Evolutionary conservation across 1,140 invertebrate species (phyloP).

Genomic region (Leptonema lineaticorne): DNA sequence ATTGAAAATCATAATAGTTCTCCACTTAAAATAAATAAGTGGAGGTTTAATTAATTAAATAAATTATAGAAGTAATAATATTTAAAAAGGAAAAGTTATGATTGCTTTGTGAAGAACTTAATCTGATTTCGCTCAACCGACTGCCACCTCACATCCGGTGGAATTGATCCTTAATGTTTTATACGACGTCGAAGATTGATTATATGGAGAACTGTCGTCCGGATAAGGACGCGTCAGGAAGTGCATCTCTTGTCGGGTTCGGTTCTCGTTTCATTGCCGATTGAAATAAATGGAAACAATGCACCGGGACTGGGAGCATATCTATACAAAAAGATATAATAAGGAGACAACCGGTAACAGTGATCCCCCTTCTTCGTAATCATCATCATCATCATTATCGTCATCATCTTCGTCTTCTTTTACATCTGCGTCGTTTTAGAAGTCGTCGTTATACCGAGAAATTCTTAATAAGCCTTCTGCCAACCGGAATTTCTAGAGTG

Average conservation of each 20-base stretch:
- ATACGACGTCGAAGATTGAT: background rate
- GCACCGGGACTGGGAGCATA: conserved; percentile 13
- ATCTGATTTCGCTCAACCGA: background rate
- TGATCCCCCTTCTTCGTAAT: too few species aligned
- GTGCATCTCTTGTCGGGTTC: conserved; percentile 2
- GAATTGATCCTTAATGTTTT: background rate
- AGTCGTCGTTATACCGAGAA: conserved; percentile 21
- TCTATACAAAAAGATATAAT: too few species aligned
- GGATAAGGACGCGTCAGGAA: conserved; percentile 9
- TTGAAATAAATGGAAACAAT: conserved; percentile 24
- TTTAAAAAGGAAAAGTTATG: too few species aligned
- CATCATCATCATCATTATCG: background rate
- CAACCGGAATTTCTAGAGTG: conserved; percentile 26
- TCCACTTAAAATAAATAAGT: too few species aligned
- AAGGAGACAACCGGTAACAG: conserved; percentile 19
- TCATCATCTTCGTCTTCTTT: background rate
- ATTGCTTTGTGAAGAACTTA: too few species aligned
- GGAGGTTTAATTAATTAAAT: too few species aligned
- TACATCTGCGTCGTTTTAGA: too few species aligned
- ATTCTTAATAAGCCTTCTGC: conserved; percentile 23
- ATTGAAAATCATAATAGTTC: too few species aligned
- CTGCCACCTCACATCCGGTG: background rate
- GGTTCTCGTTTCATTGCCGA: background rate
- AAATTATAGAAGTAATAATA: too few species aligned
- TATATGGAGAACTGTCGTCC: background rate